Evolutionary conservation across 2,888 invertebrate genomes (phyloP), one percentile per base, ranked within the genome.

Genomic region (Heliconius erato): DNA sequence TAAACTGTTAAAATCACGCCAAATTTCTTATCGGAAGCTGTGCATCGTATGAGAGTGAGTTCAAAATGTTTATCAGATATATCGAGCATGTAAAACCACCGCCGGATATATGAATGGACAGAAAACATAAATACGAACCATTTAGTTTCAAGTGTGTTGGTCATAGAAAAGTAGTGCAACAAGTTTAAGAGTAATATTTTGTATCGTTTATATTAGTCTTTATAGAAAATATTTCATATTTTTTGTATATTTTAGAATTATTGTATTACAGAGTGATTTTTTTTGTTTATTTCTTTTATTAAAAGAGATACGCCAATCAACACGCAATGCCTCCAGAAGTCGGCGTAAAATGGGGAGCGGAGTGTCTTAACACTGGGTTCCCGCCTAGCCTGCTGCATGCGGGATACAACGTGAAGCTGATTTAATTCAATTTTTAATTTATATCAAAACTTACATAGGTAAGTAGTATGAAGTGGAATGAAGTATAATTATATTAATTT

Each of bases 61-160:
- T 77, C 71, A n/a, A 77, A 81, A 77, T 78, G 71, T 65, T 81
- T 81, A 81, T 78, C 77, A 72, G 71, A 78, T 81, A 81, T 76
- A 81, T 81, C 65, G 79, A 79, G 82, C 79, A 82, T 74, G 82
- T 79, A 72, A 44, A 82, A 40, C 65, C 67, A 79, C 74, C 59
- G 79, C 74, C 78, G 79, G 68, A 79, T 82, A 68, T 54, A 79
- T 67, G 74, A 82, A 82, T 74, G 77, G 81, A 81, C 81, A 78
- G 77, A 81, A 81, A 71, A 81, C 81, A 77, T 81, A 81, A 78
- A 81, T 81, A 81, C 77, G 63, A 65, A n/a, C 81, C 76, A 81
- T 77, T 81, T 78, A 81, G 77, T 72, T 78, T 74, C 76, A 26
- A 80, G 80, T 80, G 80, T 78, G 49, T 81, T 77, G 77, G 77